phyloP scores from a whole-genome alignment of 2,113 vertebrate species.

The Brienomyrus longianalis region DNA sequence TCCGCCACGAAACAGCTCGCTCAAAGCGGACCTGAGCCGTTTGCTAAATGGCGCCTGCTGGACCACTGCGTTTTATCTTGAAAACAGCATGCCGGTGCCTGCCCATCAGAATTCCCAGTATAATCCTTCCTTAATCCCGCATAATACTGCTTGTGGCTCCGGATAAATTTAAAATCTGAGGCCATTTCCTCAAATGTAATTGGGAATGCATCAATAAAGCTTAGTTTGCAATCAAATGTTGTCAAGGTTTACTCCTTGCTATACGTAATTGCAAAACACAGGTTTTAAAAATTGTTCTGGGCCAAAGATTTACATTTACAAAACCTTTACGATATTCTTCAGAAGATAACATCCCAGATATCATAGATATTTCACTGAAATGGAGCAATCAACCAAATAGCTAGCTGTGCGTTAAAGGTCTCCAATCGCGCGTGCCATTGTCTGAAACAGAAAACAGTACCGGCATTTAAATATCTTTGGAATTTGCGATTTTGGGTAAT shows the following conservation, averaged over 20 bases:
- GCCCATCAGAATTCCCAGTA: slow-evolving; percentile 46
- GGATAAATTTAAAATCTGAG: slow-evolving; percentile 28
- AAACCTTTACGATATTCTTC: not conserved
- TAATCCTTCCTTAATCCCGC: slow-evolving; percentile 55
- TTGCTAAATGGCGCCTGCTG: not conserved
- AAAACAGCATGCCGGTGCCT: slow-evolving; percentile 7
- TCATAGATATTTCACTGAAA: not conserved
- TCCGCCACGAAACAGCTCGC: not conserved
- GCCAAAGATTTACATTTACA: not conserved
- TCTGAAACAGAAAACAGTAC: not conserved
- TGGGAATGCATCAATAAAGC: slow-evolving; percentile 49
- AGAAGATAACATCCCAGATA: not conserved
- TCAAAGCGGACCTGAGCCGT: not conserved
- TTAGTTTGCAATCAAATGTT: not conserved
- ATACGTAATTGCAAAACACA: not conserved
- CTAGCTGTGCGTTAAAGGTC: not conserved
- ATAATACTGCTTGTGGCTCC: slow-evolving; percentile 52
- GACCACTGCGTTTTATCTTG: not conserved
- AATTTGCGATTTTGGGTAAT: slow-evolving; percentile 5
- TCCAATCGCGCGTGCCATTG: too few relatives aligned
- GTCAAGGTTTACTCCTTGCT: not conserved
- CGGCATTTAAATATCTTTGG: not conserved
- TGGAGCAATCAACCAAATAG: not conserved
- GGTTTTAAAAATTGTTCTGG: not conserved
- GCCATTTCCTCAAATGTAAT: slow-evolving; percentile 27